Base-by-base conservation (phyloP, 2,113 vertebrate genomes). In the Hystrix brachyura region DNA sequence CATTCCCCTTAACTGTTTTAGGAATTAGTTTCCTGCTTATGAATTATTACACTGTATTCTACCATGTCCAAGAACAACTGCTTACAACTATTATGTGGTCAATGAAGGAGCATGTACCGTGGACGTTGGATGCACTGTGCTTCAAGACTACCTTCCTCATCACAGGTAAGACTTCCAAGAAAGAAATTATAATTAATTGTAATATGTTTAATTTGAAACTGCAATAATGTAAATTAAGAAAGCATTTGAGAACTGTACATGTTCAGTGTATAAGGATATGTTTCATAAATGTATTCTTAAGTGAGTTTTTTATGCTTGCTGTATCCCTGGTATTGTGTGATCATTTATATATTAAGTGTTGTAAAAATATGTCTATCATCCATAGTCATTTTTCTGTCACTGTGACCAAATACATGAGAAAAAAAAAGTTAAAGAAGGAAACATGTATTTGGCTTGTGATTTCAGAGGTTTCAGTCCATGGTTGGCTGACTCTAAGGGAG, bases 91-190 rank as follows among this genome's bases (percentile, higher is more conserved):
- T 96, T 98, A 99, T 97, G 98, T 99, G 79, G 99, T 99, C 17
- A 99, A 99, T 2, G 99, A 99, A 95, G 99, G 99, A 78, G 99
- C 99, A 79, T 99, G 99, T 96, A 99, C 99, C 48, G 99, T 99
- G 99, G 99, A 99, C 98, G 99, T 99, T 62, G 99, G 99, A 60
- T 99, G 99, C 80, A 99, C 99, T 15, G 99, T 99, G 98, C 98
- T 99, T 95, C 99, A 99, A 51, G 99, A 99, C 98, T 98, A 98
- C 97, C 96, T 99, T 71, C 99, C 99, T 72, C 98, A 99, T 72
- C 99, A 99, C 98, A 99, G 99, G 99, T 99, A 97, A 98, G 98
- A 0, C 79, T 89, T 71, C 71, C 13, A 25, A 23, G 78, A 76
- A 90, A 82, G 32, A 46, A 84, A 74, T 59, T 64, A 4, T 46